Evolutionary conservation across 37 sponge, comb jelly and placozoan genomes (phyloP), one percentile per base, ranked within the genome.

Genomic region (Lycopodina hypogea): DNA sequence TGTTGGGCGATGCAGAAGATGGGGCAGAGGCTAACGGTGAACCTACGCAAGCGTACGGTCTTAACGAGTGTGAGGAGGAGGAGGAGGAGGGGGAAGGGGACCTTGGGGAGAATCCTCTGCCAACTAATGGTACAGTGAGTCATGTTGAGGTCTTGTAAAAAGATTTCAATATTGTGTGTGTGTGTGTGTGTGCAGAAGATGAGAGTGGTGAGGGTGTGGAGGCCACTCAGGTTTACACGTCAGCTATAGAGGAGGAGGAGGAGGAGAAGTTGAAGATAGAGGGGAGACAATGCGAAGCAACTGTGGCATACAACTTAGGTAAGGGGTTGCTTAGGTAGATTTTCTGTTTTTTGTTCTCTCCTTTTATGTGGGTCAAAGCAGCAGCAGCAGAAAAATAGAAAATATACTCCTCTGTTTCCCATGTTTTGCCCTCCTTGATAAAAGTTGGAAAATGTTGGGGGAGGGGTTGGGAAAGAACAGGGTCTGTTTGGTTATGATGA

Each of bases 261-360:
- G 79, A 76, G 42, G 77, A 63, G 28, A 45, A 62, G 4, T 32
- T 60, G 45, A 29, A 33, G 35, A 52, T 50, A 6, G 53, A 29
- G 12, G 19, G 6, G 15, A 78, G 64, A 67, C 67, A 78, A 9
- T 68, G 53, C 66, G 79, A 66, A 4, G 68, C 79, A 30, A 78
- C 79, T 14, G 68, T 78, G 32, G 78, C 78, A 36, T 78, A 78
- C 55, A 26, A 65, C 26, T 24, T 68, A 21, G 68, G 68, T 77
- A 77, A 42, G 73, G 8, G 15, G 4, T 45, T 45, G 48, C 48
- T n/a, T n/a, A n/a, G n/a, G n/a, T n/a, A n/a, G n/a, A n/a, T n/a
- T n/a, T n/a, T n/a, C n/a, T n/a, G n/a, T n/a, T n/a, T n/a, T n/a
- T n/a, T n/a, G n/a, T n/a, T n/a, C n/a, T n/a, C 14, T 53, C 56